phyloP scores from a whole-genome alignment of 2,888 invertebrate genomes.

The Adelphocoris suturalis region DNA sequence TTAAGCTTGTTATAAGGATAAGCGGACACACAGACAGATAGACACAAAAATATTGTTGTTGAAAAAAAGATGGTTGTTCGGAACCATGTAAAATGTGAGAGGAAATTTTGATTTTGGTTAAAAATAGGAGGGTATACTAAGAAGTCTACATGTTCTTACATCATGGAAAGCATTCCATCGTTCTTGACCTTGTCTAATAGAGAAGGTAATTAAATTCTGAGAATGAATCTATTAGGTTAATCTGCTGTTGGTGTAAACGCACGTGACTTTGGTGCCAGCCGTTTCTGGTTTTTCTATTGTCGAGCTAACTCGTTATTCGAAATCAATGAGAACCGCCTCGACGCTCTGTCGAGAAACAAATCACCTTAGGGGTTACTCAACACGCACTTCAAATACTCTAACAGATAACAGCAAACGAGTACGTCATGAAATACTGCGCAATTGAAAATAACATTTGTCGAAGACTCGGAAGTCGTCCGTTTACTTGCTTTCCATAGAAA shows the following conservation, averaged over 20 bases:
- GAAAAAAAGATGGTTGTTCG: too few species aligned
- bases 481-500: too few species aligned
- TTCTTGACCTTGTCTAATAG: neutral
- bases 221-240: neutral
- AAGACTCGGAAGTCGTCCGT: neutral
- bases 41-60: too few species aligned
- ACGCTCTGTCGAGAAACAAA: neutral
- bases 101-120: too few species aligned
- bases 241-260: neutral
- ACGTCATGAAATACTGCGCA: neutral
- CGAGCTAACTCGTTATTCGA: slow-evolving; percentile 5
- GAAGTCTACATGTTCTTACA: too few species aligned
- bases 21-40: too few species aligned
- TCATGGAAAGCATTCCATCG: too few species aligned
- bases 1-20: too few species aligned
- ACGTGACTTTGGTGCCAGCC: neutral
- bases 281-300: neutral
- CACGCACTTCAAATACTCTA: neutral
- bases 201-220: neutral
- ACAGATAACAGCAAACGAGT: neutral
- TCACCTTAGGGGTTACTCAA: neutral
- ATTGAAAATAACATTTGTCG: neutral
- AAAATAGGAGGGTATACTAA: too few species aligned
- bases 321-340: slow-evolving; percentile 4
- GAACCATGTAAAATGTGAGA: too few species aligned